Evolutionary conservation across 1,140 invertebrate genomes (phyloP).

Genomic region (Anastrepha obliqua): DNA sequence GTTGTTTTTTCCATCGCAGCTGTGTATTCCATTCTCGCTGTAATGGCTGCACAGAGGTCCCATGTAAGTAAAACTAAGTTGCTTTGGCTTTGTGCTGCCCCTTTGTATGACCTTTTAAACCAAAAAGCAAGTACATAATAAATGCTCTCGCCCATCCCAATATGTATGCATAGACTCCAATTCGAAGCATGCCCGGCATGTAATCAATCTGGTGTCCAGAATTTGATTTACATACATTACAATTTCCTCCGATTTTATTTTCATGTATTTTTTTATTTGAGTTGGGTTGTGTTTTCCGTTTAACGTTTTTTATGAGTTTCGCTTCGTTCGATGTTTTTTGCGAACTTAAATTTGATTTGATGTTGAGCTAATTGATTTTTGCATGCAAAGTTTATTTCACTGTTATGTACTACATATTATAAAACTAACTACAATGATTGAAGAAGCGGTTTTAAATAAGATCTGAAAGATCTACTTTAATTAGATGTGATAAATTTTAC

Average conservation of each 20-base stretch:
- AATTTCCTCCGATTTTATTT: not conserved
- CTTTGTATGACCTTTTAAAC: too few relatives aligned
- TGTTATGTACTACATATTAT: not conserved
- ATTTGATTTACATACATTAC: constrained; percentile 35
- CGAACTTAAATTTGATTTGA: not conserved
- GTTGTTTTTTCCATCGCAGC: not conserved
- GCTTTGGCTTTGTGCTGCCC: constrained; percentile 6
- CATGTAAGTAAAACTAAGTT: constrained; percentile 31
- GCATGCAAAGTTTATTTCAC: not conserved
- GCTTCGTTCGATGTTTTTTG: not conserved
- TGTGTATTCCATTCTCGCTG: not conserved
- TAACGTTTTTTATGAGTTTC: not conserved
- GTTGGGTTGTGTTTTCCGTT: not conserved
- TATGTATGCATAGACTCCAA: not conserved
- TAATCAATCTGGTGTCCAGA: constrained; percentile 34
- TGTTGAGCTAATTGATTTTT: not conserved
- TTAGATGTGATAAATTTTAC: too few relatives aligned
- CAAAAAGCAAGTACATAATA: constrained; percentile 4
- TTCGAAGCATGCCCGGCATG: not conserved
- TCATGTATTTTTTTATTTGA: not conserved
- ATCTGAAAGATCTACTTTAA: too few relatives aligned
- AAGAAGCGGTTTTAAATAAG: too few relatives aligned
- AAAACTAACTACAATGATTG: not conserved
- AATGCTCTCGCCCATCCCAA: not conserved
- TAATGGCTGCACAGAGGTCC: constrained; percentile 13